Conservation (phyloP, 2,888 invertebrate species). For the Zhengitettix transpicula region DNA sequence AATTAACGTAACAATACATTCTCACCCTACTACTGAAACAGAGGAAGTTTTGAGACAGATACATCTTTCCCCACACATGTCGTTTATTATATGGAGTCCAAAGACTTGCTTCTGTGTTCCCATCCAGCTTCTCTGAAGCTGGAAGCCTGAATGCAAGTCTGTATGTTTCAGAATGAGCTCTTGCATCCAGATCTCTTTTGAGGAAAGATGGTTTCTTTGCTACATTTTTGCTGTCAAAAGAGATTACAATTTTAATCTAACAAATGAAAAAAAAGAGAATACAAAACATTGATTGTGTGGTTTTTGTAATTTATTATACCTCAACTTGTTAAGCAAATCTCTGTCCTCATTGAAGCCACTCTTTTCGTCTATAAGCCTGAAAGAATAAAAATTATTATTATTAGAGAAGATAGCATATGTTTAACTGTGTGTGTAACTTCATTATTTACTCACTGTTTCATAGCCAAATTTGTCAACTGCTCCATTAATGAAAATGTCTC, state of each 20-base stretch:
- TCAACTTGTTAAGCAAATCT: conserved; percentile 64
- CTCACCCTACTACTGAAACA: conserved; percentile 90
- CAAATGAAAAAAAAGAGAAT: too few species aligned
- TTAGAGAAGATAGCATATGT: too few species aligned
- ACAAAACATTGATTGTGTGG: too few species aligned
- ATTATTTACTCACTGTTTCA: conserved; percentile 54
- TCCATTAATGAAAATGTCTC: conserved; percentile 88
- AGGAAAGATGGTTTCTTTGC: conserved; percentile 82
- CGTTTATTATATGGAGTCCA: conserved; percentile 93
- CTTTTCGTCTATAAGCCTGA: conserved; percentile 79
- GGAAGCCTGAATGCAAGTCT: conserved; percentile 73
- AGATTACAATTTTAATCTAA: neutral
- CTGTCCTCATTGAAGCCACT: conserved; percentile 79
- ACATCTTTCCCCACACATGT: conserved; percentile 74
- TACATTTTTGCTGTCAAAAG: conserved; percentile 53
- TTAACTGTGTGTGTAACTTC: too few species aligned
- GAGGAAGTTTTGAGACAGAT: conserved; percentile 83
- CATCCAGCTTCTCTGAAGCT: conserved; percentile 80
- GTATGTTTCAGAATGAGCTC: conserved; percentile 85
- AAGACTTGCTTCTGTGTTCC: conserved; percentile 75
- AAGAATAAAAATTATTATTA: conserved; percentile 18
- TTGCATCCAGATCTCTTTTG: conserved; percentile 87
- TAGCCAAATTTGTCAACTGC: conserved; percentile 90
- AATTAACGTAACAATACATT: conserved; percentile 13
- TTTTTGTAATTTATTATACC: conserved; percentile 25